These are phyloP conservation scores for Cynoglossus semilaevis DNA, from an alignment of 2,113 vertebrate species.

Conservation along the genomic window DNA sequence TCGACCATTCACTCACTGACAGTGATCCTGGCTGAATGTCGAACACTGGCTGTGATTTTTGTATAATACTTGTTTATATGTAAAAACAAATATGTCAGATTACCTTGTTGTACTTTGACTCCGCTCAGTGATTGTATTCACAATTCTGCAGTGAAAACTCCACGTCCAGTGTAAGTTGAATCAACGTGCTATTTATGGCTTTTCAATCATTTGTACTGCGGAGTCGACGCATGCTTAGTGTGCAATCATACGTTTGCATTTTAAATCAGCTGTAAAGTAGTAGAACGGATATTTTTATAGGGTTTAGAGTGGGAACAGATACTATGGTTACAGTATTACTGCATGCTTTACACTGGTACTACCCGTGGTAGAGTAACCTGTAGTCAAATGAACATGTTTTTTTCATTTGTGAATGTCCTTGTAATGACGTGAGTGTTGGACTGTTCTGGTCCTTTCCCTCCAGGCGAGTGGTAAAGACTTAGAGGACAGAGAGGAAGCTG, in stretches of 20 bases:
- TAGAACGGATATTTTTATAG: slow-evolving; percentile 67
- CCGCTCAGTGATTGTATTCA: slow-evolving; percentile 10
- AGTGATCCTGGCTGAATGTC: slow-evolving; percentile 27
- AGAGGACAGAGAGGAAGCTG: slow-evolving; percentile 39
- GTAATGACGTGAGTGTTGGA: slow-evolving; percentile 39
- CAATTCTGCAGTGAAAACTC: slow-evolving; percentile 11
- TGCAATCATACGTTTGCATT: slow-evolving; percentile 41
- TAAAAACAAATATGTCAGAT: slow-evolving; percentile 5
- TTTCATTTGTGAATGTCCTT: slow-evolving; percentile 12
- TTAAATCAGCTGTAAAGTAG: slow-evolving; percentile 50
- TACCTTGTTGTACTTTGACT: not conserved
- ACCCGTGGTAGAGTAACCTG: not conserved
- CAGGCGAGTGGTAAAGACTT: slow-evolving; percentile 51
- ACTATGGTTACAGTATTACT: not conserved
- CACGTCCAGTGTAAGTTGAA: slow-evolving; percentile 5
- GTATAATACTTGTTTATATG: not conserved
- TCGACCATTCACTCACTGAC: slow-evolving; percentile 12
- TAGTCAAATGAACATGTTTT: slow-evolving; percentile 9
- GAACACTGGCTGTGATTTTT: slow-evolving; percentile 14
- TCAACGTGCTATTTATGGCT: not conserved
- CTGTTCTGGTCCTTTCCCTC: slow-evolving; percentile 49
- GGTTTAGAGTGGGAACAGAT: slow-evolving; percentile 9
- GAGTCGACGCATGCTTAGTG: slow-evolving; percentile 48
- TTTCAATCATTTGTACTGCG: slow-evolving; percentile 1
- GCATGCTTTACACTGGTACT: slow-evolving; percentile 49